Conservation (phyloP, 30 jellyfish, hydroid and myxozoan genomes). For the Pseudorhiza aurosa region DNA sequence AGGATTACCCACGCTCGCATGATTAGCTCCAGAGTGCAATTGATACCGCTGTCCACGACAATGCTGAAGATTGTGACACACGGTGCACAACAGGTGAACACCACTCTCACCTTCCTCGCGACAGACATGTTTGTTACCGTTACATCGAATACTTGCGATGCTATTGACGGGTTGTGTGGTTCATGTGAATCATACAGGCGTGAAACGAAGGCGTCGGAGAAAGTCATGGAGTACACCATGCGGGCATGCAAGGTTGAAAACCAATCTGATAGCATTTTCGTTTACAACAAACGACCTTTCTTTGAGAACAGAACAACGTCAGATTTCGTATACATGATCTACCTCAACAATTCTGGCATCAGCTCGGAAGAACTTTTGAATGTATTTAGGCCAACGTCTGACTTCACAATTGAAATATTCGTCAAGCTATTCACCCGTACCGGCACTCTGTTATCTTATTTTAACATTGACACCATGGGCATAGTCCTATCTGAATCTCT, state of each 20-base stretch:
- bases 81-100: slow-evolving; percentile 15
- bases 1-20: not conserved
- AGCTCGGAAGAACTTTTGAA: slow-evolving; percentile 19
- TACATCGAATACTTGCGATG: slow-evolving; percentile 14
- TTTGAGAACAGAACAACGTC: slow-evolving; percentile 33
- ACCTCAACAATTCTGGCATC: slow-evolving; percentile 33
- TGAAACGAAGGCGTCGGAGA: not conserved
- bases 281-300: slow-evolving; percentile 23
- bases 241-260: not conserved
- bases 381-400: slow-evolving; percentile 29
- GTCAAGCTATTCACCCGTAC: slow-evolving; percentile 28
- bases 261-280: slow-evolving; percentile 5
- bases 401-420: slow-evolving; percentile 58
- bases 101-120: slow-evolving; percentile 18
- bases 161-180: slow-evolving; percentile 42
- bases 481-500: slow-evolving; percentile 22
- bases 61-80: not conserved
- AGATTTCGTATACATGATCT: slow-evolving; percentile 29
- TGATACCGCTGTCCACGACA: slow-evolving; percentile 23
- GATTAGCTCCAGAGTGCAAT: slow-evolving; percentile 3
- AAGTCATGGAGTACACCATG: not conserved
- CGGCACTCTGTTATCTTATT: slow-evolving; percentile 53
- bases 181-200: slow-evolving; percentile 14
- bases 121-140: slow-evolving; percentile 30
- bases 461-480: slow-evolving; percentile 24